phyloP scores from a whole-genome alignment of 2,113 vertebrate species.

The Podarcis raffonei region DNA sequence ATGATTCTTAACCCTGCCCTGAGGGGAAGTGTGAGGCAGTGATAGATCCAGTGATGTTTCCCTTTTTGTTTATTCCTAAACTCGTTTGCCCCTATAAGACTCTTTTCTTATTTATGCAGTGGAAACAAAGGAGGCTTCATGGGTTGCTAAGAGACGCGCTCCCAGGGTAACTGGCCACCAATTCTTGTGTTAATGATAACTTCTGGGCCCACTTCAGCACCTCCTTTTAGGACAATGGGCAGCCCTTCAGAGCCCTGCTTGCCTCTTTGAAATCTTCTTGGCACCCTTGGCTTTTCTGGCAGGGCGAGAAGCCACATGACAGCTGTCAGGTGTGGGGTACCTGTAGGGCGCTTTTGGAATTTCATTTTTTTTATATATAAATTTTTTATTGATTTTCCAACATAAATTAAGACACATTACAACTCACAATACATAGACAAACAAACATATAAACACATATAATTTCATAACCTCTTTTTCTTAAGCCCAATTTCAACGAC shows the following conservation, averaged over 20 bases:
- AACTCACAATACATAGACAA: too few relatives aligned
- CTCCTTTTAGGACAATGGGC: not conserved
- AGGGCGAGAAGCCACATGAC: not conserved
- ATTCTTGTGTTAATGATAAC: not conserved
- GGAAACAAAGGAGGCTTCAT: too few relatives aligned
- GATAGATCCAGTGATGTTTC: not conserved
- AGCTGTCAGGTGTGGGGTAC: not conserved
- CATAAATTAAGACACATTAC: too few relatives aligned
- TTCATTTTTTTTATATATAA: too few relatives aligned
- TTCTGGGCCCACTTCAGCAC: not conserved
- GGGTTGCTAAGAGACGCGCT: constrained; percentile 2
- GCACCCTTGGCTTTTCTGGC: not conserved
- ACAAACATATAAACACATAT: too few relatives aligned
- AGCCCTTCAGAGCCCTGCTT: not conserved
- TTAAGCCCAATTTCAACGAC: too few relatives aligned
- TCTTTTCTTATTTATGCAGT: not conserved
- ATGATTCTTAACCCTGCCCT: not conserved
- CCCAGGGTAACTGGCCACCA: not conserved
- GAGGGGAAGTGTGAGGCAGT: not conserved
- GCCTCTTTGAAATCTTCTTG: not conserved
- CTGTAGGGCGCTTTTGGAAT: not conserved
- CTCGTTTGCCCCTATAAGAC: not conserved
- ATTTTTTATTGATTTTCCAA: too few relatives aligned
- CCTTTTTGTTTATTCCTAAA: too few relatives aligned
- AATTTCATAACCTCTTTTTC: too few relatives aligned